phyloP scores from a whole-genome alignment of 2,888 invertebrate species.

The Drosophila kanekoi region DNA sequence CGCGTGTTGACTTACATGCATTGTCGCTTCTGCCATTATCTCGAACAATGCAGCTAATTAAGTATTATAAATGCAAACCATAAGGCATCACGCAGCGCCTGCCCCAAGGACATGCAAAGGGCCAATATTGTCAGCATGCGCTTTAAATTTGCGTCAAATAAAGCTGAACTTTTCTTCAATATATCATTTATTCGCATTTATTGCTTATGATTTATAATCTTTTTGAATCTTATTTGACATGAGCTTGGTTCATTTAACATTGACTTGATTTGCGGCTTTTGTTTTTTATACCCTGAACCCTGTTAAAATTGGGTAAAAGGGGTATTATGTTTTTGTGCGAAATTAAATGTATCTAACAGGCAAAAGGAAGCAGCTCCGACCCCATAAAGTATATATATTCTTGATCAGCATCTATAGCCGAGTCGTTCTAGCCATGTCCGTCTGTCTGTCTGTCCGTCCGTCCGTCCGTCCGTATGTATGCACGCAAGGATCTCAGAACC shows the following conservation, averaged over 20 bases:
- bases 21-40: slow-evolving; percentile 61
- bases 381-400: too few relatives aligned
- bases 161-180: not conserved
- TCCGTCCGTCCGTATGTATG: too few relatives aligned
- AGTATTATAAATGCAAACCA: slow-evolving; percentile 67
- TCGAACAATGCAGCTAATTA: slow-evolving; percentile 74
- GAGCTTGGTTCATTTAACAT: slow-evolving; percentile 34
- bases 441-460: too few relatives aligned
- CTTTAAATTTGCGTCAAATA: slow-evolving; percentile 15
- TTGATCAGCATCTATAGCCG: too few relatives aligned
- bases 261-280: slow-evolving; percentile 4
- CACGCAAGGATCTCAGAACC: too few relatives aligned
- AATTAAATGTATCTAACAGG: too few relatives aligned
- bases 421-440: too few relatives aligned
- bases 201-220: slow-evolving; percentile 19
- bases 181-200: slow-evolving; percentile 13
- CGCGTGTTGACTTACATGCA: slow-evolving; percentile 51
- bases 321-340: too few relatives aligned
- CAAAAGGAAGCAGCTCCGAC: too few relatives aligned
- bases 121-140: slow-evolving; percentile 11
- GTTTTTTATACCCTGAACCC: too few relatives aligned
- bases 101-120: slow-evolving; percentile 18
- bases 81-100: slow-evolving; percentile 29
- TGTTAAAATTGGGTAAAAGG: too few relatives aligned
- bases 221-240: not conserved